Evolutionary conservation across 2,888 invertebrate species (phyloP).

Genomic region (Endotricha flammealis): DNA sequence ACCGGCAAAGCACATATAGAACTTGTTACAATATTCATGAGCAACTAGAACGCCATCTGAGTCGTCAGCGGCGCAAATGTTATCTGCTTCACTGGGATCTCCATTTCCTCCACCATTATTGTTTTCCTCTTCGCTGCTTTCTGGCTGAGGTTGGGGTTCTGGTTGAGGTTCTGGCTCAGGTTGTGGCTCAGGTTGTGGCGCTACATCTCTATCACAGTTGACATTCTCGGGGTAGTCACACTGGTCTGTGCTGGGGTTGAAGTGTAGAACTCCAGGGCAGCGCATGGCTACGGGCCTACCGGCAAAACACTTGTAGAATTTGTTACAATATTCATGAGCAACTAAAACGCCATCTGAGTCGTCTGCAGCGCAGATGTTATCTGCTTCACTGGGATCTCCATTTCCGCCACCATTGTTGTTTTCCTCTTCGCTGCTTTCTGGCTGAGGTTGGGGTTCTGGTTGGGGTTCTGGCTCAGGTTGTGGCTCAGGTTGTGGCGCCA

Average conservation of each 20-base stretch:
- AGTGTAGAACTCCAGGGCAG: slow-evolving; percentile 23
- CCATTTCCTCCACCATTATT: slow-evolving; percentile 16
- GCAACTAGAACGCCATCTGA: slow-evolving; percentile 33
- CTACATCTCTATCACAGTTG: slow-evolving; percentile 22
- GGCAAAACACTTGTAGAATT: neutral
- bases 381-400: slow-evolving; percentile 24
- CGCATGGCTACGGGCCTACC: neutral
- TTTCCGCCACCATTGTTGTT: slow-evolving; percentile 13
- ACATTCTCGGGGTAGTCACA: slow-evolving; percentile 36
- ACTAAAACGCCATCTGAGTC: slow-evolving; percentile 30
- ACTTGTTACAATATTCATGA: slow-evolving; percentile 20
- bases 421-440: slow-evolving; percentile 11
- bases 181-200: slow-evolving; percentile 4
- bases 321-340: slow-evolving; percentile 26
- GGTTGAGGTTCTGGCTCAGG: neutral
- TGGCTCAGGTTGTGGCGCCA: slow-evolving; percentile 7
- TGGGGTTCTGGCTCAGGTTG: slow-evolving; percentile 22
- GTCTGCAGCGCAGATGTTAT: slow-evolving; percentile 26
- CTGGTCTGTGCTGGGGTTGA: slow-evolving; percentile 22
- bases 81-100: slow-evolving; percentile 23
- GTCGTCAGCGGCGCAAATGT: slow-evolving; percentile 27
- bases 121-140: slow-evolving; percentile 7
- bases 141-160: slow-evolving; percentile 3
- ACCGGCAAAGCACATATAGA: neutral
- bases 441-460: slow-evolving; percentile 11